Evolutionary conservation across 2,797 vertebrate species (phyloP), one percentile per base, ranked within the genome.

Genomic region (Luscinia megarhynchos): DNA sequence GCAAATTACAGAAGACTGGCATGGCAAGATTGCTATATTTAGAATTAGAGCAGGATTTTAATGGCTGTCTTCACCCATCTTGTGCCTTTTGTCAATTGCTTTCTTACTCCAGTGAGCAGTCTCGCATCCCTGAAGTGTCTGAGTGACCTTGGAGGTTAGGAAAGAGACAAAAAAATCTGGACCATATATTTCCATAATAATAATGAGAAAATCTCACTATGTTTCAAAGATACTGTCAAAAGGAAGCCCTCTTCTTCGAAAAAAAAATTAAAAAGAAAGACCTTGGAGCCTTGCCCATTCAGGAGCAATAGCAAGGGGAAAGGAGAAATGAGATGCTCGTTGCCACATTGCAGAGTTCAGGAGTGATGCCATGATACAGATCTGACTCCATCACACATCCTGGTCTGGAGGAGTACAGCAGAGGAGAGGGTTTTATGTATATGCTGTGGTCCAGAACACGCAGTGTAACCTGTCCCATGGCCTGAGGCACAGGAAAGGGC

Each of bases 1-100:
- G 94, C 93, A 97, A 97, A 97, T 97, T 94, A 94, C 89, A 94
- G 96, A 93, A 97, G 95, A 95, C 87, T 94, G 93, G 87, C 95
- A 95, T 93, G 83, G 70, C 80, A 96, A 81, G 74, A 84, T 90
- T 95, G 87, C 94, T 97, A 95, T 96, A 97, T 97, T 96, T 96
- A 96, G 95, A 93, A 74, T 10, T 55, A 93, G 80, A 91, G 81
- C 29, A 84, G 61, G 83, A 93, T 93, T 96, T 94, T 96, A 96
- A 95, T 96, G 91, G 89, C 77, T 95, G 94, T 87, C 94, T 96
- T 97, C 90, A 94, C 89, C 91, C 85, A 74, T 91, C 89, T 89
- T 90, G 57, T 84, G 85, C 70, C 80, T 95, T 94, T 91, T 76
- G 77, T 91, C 95, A 96, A 90, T 74, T 74, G 83, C 30, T 93